phyloP scores from a whole-genome alignment of 2,797 vertebrate genomes.

The Manis javanica region DNA sequence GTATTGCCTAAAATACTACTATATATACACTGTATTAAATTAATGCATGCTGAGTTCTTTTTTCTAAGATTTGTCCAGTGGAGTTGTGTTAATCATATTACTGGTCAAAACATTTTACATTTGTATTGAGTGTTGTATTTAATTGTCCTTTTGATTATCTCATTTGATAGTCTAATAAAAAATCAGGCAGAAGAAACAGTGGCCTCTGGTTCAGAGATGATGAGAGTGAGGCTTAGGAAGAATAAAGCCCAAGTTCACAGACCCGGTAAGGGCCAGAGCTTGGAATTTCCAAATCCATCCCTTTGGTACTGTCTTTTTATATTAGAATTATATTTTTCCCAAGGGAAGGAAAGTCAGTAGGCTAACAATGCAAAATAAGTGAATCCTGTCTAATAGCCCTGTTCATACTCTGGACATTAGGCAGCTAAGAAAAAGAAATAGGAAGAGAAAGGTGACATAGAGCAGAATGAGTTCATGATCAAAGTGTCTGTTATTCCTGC shows the following conservation, averaged over 20 bases:
- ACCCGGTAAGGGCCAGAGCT: neutral
- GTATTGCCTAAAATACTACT: neutral
- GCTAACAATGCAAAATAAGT: neutral
- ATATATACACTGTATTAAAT: neutral
- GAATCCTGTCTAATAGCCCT: neutral
- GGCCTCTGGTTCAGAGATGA: neutral
- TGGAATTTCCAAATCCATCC: neutral
- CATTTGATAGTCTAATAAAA: slow-evolving; percentile 27
- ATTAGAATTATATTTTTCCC: slow-evolving; percentile 16
- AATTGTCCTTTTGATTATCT: neutral
- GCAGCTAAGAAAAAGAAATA: neutral
- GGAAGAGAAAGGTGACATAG: neutral
- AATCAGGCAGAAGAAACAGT: neutral
- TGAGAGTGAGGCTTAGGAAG: neutral
- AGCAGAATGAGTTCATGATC: neutral
- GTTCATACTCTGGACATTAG: neutral
- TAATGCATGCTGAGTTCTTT: neutral
- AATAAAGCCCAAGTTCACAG: neutral
- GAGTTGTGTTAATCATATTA: slow-evolving; percentile 14
- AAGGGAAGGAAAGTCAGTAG: slow-evolving; percentile 7
- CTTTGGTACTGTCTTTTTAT: neutral
- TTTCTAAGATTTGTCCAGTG: neutral
- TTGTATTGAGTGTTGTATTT: neutral
- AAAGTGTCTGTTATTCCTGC: neutral
- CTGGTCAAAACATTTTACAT: neutral